Conservation (phyloP, 2,888 invertebrate genomes). For the Drosophila mimica region DNA sequence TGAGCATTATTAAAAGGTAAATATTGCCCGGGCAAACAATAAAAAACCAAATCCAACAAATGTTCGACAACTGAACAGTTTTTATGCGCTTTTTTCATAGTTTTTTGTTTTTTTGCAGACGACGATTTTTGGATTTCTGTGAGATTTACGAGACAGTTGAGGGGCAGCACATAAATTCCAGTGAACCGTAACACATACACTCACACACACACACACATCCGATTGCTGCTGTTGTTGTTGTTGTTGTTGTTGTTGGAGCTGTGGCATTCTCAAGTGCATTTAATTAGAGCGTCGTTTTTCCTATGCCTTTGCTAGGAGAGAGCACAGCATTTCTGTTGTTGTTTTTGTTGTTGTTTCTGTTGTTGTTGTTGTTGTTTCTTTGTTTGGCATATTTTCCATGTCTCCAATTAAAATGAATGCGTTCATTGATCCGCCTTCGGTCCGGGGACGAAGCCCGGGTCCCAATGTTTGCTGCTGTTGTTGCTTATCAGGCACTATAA, state of each 20-base stretch:
- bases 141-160: constrained; percentile 77
- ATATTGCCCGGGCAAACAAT: constrained; percentile 70
- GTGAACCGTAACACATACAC: constrained; percentile 52
- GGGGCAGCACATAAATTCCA: constrained; percentile 72
- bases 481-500: constrained; percentile 79
- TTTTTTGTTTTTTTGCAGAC: constrained; percentile 41
- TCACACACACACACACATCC: not conserved
- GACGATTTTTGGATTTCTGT: constrained; percentile 49
- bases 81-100: constrained; percentile 69
- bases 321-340: constrained; percentile 24
- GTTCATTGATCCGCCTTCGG: constrained; percentile 75
- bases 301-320: constrained; percentile 43
- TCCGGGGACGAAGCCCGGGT: not conserved
- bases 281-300: constrained; percentile 69
- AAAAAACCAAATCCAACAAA: constrained; percentile 54
- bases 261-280: constrained; percentile 75
- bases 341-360: constrained; percentile 7
- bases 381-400: constrained; percentile 79
- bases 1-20: constrained; percentile 75
- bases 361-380: constrained; percentile 42
- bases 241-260: constrained; percentile 41
- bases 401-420: constrained; percentile 82
- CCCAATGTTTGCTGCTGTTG: constrained; percentile 39
- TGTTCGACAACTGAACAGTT: constrained; percentile 70
- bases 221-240: constrained; percentile 35